Percentiles rank a stretch among this genome's conserved stretches.
These are phyloP conservation scores for Monomorium pharaonis DNA, from an alignment of 1,140 invertebrate species.

Conservation along the genomic window DNA sequence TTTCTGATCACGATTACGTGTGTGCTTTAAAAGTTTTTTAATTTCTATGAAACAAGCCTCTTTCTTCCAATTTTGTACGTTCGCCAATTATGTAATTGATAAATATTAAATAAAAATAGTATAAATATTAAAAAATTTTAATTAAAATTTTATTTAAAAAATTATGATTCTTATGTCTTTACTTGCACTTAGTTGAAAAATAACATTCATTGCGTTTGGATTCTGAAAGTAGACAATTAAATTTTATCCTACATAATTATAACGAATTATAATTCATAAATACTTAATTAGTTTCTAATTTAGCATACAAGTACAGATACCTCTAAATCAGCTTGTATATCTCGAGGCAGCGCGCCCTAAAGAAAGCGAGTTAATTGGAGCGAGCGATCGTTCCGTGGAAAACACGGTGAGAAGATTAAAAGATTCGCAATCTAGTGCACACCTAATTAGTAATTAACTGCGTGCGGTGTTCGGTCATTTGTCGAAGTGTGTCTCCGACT, in stretches of 20 bases:
- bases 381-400: conserved; percentile 37
- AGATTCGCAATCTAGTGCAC: conserved; percentile 9
- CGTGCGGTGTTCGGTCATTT: conserved; percentile 30
- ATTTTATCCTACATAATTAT: neutral
- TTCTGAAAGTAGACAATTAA: neutral
- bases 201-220: neutral
- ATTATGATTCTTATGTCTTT: neutral
- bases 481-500: conserved; percentile 51
- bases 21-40: neutral
- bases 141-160: neutral
- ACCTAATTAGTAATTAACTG: conserved; percentile 40
- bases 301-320: neutral
- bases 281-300: neutral
- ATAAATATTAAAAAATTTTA: neutral
- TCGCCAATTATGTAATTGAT: neutral
- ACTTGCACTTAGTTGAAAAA: neutral
- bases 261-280: neutral
- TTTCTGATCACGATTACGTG: neutral
- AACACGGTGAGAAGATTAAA: conserved; percentile 6
- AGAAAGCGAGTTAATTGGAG: conserved; percentile 52
- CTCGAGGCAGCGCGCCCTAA: neutral
- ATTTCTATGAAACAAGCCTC: neutral
- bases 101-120: neutral
- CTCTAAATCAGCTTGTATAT: neutral
- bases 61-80: neutral